Evolutionary conservation across 1,140 invertebrate species (phyloP).

Genomic region (Cherax quadricarinatus): DNA sequence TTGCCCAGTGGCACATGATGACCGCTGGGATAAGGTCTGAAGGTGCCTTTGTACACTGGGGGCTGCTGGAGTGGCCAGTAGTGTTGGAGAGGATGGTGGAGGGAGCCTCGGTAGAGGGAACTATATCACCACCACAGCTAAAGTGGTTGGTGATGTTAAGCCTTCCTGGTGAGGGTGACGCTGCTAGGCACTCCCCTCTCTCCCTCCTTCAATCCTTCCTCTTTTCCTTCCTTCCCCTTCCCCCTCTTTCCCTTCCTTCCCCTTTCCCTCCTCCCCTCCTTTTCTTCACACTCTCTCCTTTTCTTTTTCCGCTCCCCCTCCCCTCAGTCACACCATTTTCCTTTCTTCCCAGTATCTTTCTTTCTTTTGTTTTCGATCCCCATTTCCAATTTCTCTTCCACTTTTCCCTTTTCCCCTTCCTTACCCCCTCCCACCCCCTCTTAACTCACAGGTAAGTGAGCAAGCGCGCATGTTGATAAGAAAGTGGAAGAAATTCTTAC

Average conservation of each 20-base stretch:
- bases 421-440: too few relatives aligned
- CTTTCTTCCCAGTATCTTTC: neutral
- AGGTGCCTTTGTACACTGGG: too few relatives aligned
- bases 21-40: too few relatives aligned
- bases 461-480: too few relatives aligned
- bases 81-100: neutral
- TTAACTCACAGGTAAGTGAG: too few relatives aligned
- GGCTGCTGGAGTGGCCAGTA: too few relatives aligned
- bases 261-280: neutral
- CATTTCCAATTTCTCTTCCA: too few relatives aligned
- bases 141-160: too few relatives aligned
- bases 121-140: too few relatives aligned
- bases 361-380: neutral
- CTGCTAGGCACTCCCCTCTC: neutral
- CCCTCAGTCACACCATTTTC: neutral
- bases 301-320: neutral
- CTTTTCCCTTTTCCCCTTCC: too few relatives aligned
- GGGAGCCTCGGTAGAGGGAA: neutral
- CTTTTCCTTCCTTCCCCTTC: neutral
- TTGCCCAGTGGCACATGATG: too few relatives aligned
- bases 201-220: neutral
- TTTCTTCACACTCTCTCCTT: neutral
- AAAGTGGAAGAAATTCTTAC: too few relatives aligned
- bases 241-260: neutral
- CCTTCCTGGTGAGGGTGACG: neutral